Evolutionary conservation across 1,140 invertebrate genomes (phyloP), one percentile per base, ranked within the genome.

Genomic region (Daktulosphaira vitifoliae): DNA sequence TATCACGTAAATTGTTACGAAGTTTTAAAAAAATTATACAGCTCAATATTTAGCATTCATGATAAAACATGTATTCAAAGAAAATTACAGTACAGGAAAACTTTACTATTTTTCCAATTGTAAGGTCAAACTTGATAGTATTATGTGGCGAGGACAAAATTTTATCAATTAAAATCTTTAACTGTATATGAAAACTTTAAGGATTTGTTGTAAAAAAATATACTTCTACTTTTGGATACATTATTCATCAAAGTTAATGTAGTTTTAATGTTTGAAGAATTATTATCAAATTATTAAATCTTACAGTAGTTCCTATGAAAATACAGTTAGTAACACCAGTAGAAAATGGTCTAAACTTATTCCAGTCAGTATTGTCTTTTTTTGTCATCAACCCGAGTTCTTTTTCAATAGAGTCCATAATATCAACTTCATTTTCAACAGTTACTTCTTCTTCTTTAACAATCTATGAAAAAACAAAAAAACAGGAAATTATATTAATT

Each of bases 191-290:
- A n/a, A n/a, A n/a, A n/a, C n/a, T n/a, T n/a, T n/a, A n/a, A n/a
- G n/a, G n/a, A n/a, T n/a, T n/a, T n/a, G n/a, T n/a, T n/a, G n/a
- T n/a, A n/a, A n/a, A n/a, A n/a, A n/a, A n/a, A n/a, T n/a, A n/a
- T n/a, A n/a, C n/a, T n/a, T n/a, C n/a, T n/a, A n/a, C n/a, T n/a
- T n/a, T n/a, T n/a, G n/a, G n/a, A n/a, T n/a, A 33, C 25, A 49
- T 49, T 49, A 15, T 11, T 11, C 18, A 49, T 8, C 8, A 49
- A 20, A 49, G 18, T 9, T 15, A 8, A 86, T 82, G 71, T 84
- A 82, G 65, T 78, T 76, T 67, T 82, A 80, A n/a, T n/a, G n/a
- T n/a, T n/a, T n/a, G n/a, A 56, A 54, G 11, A 54, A 39, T 39
- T 39, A n/a, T n/a, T 9, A n/a, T 39, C n/a, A 39, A 39, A 39